Evolutionary conservation across 2,888 invertebrate genomes (phyloP).

Genomic region (Apamea monoglypha): DNA sequence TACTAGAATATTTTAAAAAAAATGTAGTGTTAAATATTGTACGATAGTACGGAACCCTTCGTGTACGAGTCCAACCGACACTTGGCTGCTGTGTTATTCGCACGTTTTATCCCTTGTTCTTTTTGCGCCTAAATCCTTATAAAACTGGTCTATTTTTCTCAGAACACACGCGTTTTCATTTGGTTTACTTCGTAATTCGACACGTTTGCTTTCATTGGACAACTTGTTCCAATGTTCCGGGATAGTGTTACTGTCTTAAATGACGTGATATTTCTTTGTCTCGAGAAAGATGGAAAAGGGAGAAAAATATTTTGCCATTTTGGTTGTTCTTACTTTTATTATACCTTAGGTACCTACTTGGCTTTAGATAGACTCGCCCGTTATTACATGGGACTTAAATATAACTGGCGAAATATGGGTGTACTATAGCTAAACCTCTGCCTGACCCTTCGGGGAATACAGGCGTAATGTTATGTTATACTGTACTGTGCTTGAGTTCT

Average conservation of each 20-base stretch:
- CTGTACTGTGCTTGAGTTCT: too few species aligned
- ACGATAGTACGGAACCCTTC: neutral
- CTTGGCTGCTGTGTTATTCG: constrained; percentile 22
- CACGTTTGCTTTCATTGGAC: constrained; percentile 30
- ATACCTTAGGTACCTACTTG: neutral
- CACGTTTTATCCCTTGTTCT: constrained; percentile 37
- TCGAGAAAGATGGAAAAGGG: constrained; percentile 8
- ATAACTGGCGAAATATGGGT: too few species aligned
- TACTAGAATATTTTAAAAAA: neutral
- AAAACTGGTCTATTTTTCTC: constrained; percentile 31
- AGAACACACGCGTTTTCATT: constrained; percentile 20
- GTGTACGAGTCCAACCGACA: neutral
- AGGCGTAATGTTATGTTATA: too few species aligned
- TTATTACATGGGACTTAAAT: too few species aligned
- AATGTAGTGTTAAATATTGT: neutral
- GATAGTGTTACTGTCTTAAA: constrained; percentile 43
- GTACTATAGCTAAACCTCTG: too few species aligned
- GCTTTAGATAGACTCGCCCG: neutral
- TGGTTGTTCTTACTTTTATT: neutral
- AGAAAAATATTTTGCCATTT: neutral
- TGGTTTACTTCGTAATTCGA: constrained; percentile 45
- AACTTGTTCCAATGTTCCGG: constrained; percentile 20
- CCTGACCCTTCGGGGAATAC: too few species aligned
- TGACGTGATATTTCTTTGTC: constrained; percentile 29
- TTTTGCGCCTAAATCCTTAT: constrained; percentile 42